A percentile compares a stretch with the other conserved stretches of the same genome.
These are phyloP conservation scores for Marasmarcha lunaedactyla DNA, from an alignment of 2,888 invertebrate species.

Conservation along the genomic window DNA sequence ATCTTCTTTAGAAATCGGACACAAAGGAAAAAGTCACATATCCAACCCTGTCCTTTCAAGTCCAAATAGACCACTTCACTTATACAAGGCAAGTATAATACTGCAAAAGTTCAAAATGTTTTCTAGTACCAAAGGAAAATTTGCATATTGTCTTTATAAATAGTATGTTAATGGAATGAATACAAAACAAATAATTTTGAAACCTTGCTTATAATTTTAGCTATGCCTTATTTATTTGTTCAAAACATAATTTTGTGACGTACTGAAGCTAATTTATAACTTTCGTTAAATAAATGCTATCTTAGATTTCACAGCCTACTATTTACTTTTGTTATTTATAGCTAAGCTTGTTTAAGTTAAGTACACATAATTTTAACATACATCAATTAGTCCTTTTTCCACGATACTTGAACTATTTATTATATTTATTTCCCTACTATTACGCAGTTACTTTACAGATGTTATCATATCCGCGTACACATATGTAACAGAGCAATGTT, in stretches of 20 bases:
- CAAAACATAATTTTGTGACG: constrained; percentile 28
- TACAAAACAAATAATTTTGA: constrained; percentile 19
- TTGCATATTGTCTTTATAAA: background rate
- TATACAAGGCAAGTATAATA: constrained; percentile 39
- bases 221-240: background rate
- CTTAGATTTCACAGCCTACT: constrained; percentile 13
- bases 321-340: constrained; percentile 4
- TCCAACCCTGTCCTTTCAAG: constrained; percentile 71
- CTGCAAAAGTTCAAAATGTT: background rate
- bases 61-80: constrained; percentile 33
- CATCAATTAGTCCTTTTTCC: too few relatives aligned
- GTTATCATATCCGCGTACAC: too few relatives aligned
- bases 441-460: too few relatives aligned
- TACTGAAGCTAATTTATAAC: constrained; percentile 41
- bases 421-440: too few relatives aligned
- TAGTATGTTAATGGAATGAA: constrained; percentile 8
- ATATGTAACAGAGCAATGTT: too few relatives aligned
- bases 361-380: too few relatives aligned
- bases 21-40: constrained; percentile 64
- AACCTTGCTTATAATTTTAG: constrained; percentile 15
- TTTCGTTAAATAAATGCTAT: constrained; percentile 20
- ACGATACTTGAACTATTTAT: too few relatives aligned
- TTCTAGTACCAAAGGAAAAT: too few relatives aligned
- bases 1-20: constrained; percentile 77
- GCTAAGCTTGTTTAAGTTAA: too few relatives aligned